phyloP scores from a whole-genome alignment of 92 coral and sea anemone species.

The Virgularia gustaviana region DNA sequence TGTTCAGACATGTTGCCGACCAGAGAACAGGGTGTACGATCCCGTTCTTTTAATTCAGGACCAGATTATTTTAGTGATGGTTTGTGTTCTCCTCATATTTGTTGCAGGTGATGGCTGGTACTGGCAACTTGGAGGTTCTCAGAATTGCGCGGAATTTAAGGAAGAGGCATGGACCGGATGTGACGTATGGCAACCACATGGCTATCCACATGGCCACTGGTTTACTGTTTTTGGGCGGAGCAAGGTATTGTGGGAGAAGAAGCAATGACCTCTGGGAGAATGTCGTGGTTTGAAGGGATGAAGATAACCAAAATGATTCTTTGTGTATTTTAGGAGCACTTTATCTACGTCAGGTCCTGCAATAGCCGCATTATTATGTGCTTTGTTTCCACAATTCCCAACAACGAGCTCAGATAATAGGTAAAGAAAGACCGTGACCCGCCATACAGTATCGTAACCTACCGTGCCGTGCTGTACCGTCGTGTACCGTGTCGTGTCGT shows the following conservation, averaged over 20 bases:
- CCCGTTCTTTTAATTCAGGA: no score
- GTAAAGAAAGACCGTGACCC: no score
- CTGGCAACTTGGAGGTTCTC: slow-evolving; percentile 86
- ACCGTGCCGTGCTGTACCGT: no score
- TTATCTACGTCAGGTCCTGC: slow-evolving; percentile 85
- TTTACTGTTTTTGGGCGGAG: slow-evolving; percentile 78
- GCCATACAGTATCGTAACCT: no score
- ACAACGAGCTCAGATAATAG: slow-evolving; percentile 95
- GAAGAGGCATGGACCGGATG: slow-evolving; percentile 79
- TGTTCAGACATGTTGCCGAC: no score
- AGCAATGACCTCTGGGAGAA: background rate
- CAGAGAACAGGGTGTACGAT: no score
- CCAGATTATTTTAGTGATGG: no score
- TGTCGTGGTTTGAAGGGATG: no score
- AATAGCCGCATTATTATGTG: slow-evolving; percentile 89
- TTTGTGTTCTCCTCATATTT: no score
- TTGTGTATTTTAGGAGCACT: slow-evolving; percentile 58
- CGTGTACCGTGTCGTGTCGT: slow-evolving; percentile 11
- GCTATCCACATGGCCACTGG: slow-evolving; percentile 97
- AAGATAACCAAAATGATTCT: no score
- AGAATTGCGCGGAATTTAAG: slow-evolving; percentile 85
- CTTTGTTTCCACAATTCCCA: slow-evolving; percentile 91
- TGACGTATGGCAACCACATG: slow-evolving; percentile 96
- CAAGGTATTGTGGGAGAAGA: slow-evolving; percentile 62
- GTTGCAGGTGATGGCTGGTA: slow-evolving; percentile 92